These are phyloP conservation scores for Eudasyphora cyanicolor DNA, from an alignment of 2,888 invertebrate genomes.

Conservation along the genomic window DNA sequence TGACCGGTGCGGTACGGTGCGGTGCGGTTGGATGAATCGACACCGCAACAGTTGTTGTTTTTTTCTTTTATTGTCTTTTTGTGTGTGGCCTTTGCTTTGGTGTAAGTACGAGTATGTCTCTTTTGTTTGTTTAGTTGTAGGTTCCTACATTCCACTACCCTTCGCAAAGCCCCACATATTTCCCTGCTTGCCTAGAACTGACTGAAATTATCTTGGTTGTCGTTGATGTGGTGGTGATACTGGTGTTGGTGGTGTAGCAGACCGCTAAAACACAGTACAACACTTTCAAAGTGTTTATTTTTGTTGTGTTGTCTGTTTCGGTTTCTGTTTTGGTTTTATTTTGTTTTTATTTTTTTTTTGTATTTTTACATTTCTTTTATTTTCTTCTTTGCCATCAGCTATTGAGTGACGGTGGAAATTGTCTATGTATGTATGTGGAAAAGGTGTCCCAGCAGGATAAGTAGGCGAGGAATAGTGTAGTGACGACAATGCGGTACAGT, in stretches of 20 bases:
- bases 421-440: not conserved
- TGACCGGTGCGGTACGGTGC: no score
- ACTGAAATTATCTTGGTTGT: slow-evolving; percentile 29
- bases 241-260: not conserved
- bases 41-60: not conserved
- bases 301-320: not conserved
- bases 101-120: not conserved
- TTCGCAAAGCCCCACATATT: no score
- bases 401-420: not conserved
- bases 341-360: not conserved
- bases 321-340: slow-evolving; percentile 11
- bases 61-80: not conserved
- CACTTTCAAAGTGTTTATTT: not conserved
- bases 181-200: not conserved
- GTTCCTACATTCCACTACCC: not conserved
- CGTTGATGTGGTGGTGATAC: not conserved
- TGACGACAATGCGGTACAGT: no score
- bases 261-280: not conserved
- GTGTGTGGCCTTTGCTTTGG: not conserved
- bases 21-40: not conserved
- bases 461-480: no score
- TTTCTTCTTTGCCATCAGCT: not conserved
- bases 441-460: not conserved
- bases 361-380: not conserved
- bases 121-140: not conserved